These are phyloP conservation scores for Tichodroma muraria DNA, from an alignment of 2,113 vertebrate genomes.

Conservation along the genomic window DNA sequence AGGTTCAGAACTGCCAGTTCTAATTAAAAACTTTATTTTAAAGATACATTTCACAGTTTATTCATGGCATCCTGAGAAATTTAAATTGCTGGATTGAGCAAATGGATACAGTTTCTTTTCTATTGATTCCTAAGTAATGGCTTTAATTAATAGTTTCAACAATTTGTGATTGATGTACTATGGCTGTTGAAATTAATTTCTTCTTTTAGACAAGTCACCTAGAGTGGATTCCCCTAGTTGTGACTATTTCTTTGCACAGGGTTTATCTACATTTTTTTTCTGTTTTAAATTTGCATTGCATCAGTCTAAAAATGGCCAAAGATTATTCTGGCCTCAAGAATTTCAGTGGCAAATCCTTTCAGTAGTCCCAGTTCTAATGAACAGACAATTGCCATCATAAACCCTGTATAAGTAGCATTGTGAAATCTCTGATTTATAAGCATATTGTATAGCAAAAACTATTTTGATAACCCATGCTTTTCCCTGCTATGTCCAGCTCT, in stretches of 20 bases:
- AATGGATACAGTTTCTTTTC: background rate
- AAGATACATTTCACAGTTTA: conserved; percentile 59
- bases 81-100: background rate
- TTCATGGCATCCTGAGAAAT: conserved; percentile 19
- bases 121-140: background rate
- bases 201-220: background rate
- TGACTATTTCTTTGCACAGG: background rate
- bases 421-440: conserved; percentile 22
- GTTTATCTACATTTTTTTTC: background rate
- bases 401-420: background rate
- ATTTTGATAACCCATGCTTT: background rate
- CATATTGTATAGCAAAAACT: background rate
- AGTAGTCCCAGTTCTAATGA: background rate
- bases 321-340: background rate
- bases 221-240: background rate
- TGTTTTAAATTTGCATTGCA: background rate
- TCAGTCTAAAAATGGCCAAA: background rate
- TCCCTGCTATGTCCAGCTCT: background rate
- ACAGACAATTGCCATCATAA: background rate
- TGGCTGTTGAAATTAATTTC: background rate
- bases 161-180: background rate
- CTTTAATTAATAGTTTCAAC: background rate
- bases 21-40: conserved; percentile 65
- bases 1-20: conserved; percentile 60
- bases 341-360: conserved; percentile 13